These are phyloP conservation scores for Spisula subtruncata DNA, from an alignment of 2,888 invertebrate species.

Conservation along the genomic window DNA sequence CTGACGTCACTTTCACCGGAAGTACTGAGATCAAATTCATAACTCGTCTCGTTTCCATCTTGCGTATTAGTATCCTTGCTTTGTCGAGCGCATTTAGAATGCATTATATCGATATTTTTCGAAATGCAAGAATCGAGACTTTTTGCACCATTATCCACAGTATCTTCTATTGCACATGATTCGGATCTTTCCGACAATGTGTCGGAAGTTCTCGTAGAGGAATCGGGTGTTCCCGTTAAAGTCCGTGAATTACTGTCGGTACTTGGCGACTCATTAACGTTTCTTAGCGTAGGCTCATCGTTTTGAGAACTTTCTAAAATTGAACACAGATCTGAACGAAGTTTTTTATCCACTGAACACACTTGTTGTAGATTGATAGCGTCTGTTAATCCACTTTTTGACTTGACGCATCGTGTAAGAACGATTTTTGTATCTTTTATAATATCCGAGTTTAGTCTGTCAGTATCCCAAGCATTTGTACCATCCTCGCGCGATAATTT, in stretches of 20 bases:
- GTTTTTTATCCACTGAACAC: constrained; percentile 53
- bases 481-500: constrained; percentile 13
- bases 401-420: constrained; percentile 69
- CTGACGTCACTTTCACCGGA: constrained; percentile 67
- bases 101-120: neutral
- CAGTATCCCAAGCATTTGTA: constrained; percentile 45
- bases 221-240: constrained; percentile 68
- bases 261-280: constrained; percentile 56
- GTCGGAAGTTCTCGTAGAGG: constrained; percentile 64
- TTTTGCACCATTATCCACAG: neutral
- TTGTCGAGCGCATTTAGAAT: constrained; percentile 27
- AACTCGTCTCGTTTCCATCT: constrained; percentile 56
- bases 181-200: constrained; percentile 61
- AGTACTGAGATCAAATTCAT: constrained; percentile 65
- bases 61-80: constrained; percentile 24
- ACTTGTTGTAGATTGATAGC: constrained; percentile 43
- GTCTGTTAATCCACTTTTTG: constrained; percentile 55
- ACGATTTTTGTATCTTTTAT: constrained; percentile 66
- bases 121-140: neutral
- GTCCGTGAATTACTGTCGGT: constrained; percentile 64
- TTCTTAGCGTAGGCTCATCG: constrained; percentile 37
- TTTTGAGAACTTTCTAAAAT: constrained; percentile 55
- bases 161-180: constrained; percentile 64
- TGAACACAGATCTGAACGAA: constrained; percentile 69
- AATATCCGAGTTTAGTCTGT: neutral